phyloP scores from a whole-genome alignment of 30 jellyfish, hydroid and myxozoan species.

The Hydractinia echinata region DNA sequence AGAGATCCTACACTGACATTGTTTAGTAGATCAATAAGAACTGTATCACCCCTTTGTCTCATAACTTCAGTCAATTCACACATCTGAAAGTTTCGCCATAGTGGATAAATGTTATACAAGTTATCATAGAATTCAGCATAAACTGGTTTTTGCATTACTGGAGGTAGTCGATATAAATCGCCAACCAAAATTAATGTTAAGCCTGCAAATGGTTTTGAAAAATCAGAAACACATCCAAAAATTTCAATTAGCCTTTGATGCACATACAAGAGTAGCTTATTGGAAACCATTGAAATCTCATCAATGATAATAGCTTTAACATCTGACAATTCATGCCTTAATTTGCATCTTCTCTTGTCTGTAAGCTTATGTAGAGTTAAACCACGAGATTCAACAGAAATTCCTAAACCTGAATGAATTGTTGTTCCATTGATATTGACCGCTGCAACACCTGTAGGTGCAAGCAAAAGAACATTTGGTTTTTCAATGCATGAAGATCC shows the following conservation, averaged over 20 bases:
- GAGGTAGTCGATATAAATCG: not conserved
- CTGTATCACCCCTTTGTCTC: conserved; percentile 15
- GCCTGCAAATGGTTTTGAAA: conserved; percentile 32
- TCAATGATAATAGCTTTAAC: conserved; percentile 29
- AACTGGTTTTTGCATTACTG: conserved; percentile 3
- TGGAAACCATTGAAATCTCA: conserved; percentile 8
- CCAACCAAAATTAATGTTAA: conserved; percentile 7
- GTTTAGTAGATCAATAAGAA: not conserved
- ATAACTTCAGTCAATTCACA: conserved; percentile 36
- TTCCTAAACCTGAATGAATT: conserved; percentile 25
- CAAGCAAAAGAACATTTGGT: conserved; percentile 14
- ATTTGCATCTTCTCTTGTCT: conserved; percentile 14
- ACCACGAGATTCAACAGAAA: conserved; percentile 10
- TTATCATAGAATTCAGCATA: not conserved
- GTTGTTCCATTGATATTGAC: conserved; percentile 12
- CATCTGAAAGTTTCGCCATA: conserved; percentile 18
- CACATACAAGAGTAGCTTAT: conserved; percentile 17
- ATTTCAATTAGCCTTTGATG: conserved; percentile 14
- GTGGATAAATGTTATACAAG: not conserved
- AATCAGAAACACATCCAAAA: conserved; percentile 30
- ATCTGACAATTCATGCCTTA: conserved; percentile 9
- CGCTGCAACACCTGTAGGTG: conserved; percentile 28
- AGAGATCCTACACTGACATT: not conserved
- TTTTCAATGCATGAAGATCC: conserved; percentile 3
- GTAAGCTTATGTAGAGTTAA: conserved; percentile 16